Conservation (phyloP, 2,113 vertebrate species). For the Labrus mixtus region DNA sequence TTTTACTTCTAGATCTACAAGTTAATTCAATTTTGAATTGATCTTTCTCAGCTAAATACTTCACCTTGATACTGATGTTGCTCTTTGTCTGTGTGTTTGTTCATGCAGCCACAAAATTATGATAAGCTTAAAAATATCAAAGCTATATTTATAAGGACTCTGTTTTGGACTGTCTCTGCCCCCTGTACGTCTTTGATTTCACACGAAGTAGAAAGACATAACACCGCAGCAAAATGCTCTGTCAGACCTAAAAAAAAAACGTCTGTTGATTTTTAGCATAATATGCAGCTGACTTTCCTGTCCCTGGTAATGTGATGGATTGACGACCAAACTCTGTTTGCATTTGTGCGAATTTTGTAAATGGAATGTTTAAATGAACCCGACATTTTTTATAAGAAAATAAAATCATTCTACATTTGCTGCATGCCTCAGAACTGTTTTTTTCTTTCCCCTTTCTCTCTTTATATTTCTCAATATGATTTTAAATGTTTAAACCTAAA, state of each 20-base stretch:
- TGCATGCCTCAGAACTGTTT: slow-evolving; percentile 8
- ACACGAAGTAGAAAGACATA: neutral
- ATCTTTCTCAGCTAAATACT: neutral
- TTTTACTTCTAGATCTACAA: neutral
- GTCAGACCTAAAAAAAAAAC: neutral
- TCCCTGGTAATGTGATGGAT: neutral
- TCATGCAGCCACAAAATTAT: neutral
- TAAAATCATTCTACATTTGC: slow-evolving; percentile 3
- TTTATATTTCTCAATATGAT: neutral
- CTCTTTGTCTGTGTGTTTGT: neutral
- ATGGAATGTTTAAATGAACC: slow-evolving; percentile 11
- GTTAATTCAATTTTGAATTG: neutral
- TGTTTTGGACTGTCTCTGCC: neutral
- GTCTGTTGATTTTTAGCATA: neutral
- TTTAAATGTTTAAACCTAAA: neutral
- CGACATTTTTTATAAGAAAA: slow-evolving; percentile 15
- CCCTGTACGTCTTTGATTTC: neutral
- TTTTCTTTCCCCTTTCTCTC: neutral
- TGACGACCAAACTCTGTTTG: slow-evolving; percentile 9
- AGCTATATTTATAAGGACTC: neutral
- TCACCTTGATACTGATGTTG: too few relatives aligned
- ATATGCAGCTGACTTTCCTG: neutral
- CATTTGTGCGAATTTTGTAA: slow-evolving; percentile 17
- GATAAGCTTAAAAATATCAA: neutral
- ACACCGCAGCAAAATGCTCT: neutral